Base-by-base conservation (phyloP, 2,888 invertebrate species). In the Harpagoxenus sublaevis region DNA sequence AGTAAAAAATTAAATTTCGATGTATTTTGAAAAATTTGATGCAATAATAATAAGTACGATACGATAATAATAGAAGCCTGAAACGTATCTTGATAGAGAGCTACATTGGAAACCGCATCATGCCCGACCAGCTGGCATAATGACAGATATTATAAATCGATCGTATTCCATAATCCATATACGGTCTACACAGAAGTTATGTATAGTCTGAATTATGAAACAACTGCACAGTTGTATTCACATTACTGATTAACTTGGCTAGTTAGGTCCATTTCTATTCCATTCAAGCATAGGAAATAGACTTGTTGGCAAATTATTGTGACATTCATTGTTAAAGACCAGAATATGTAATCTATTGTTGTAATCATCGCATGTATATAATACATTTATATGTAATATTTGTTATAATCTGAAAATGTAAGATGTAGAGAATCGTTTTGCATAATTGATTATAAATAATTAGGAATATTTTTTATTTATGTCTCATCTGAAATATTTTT, bases 131-230 rank as follows among this genome's bases (percentile, higher is more conserved):
- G 35, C 35, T 55, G 45, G 18, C 12, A 35, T 81, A 81, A 81
- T 71, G 79, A 71, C 73, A 60, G 79, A 79, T 48, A 70, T 70
- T 70, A 71, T 31, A 71, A 48, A 48, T 81, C 79, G 79, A 79
- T 60, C 39, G 42, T 42, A 71, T 48, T 12, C 23, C 35, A 23
- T 48, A 31, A 35, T 12, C 23, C 35, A 23, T 48, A 31, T 48
- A 79, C 28, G 45, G 79, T 48, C 35, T 71, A 28, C 62, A 73
- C 62, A 73, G 60, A 71, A 60, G 60, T 60, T 81, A 71, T 45
- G 35, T 81, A 60, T 39, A 71, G 60, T 39, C 48, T 71, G 71
- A 81, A 81, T 81, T 81, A 71, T 81, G 12, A 71, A 81, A 28
- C 35, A 60, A 45, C 48, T 23, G 53, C 15, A 51, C 18, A 48